Percentiles rank a stretch among this genome's conserved stretches.
Evolutionary conservation across 2,113 vertebrate genomes (phyloP).

Genomic region (Otus sunia): DNA sequence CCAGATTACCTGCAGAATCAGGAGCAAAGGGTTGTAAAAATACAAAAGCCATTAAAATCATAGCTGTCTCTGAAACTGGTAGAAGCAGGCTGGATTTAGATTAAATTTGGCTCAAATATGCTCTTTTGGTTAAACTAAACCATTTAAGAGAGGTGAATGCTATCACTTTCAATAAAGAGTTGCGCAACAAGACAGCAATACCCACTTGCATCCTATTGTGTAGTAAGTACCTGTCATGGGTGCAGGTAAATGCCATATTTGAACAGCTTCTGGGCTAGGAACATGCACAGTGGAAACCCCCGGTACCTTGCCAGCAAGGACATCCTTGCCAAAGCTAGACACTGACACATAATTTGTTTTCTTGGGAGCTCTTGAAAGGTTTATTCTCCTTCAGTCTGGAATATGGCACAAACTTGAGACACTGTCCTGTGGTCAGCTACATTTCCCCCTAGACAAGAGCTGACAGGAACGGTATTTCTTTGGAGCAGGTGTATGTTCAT

Average conservation of each 20-base stretch:
- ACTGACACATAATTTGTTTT: not conserved
- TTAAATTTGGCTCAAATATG: not conserved
- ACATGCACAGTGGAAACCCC: not conserved
- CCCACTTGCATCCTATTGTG: not conserved
- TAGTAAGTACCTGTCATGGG: accelerated
- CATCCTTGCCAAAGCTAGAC: not conserved
- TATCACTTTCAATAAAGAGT: not conserved
- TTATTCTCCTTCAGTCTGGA: not conserved
- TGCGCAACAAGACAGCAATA: not conserved
- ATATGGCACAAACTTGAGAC: not conserved
- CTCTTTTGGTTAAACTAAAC: not conserved
- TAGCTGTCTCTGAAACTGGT: not conserved
- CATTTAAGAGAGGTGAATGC: not conserved
- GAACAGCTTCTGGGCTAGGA: not conserved
- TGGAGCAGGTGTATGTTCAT: not conserved
- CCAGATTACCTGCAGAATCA: not conserved
- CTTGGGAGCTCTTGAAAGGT: not conserved
- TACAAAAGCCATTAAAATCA: not conserved
- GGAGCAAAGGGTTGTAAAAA: not conserved
- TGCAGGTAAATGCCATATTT: not conserved
- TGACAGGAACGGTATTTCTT: not conserved
- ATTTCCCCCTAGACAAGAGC: not conserved
- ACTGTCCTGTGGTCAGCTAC: not conserved
- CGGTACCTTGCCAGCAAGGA: not conserved
- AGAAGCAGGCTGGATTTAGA: not conserved